Evolutionary conservation across 37 sponge, comb jelly and placozoan species (phyloP), one percentile per base, ranked within the genome.

Genomic region (Cliona cf. orientalis): DNA sequence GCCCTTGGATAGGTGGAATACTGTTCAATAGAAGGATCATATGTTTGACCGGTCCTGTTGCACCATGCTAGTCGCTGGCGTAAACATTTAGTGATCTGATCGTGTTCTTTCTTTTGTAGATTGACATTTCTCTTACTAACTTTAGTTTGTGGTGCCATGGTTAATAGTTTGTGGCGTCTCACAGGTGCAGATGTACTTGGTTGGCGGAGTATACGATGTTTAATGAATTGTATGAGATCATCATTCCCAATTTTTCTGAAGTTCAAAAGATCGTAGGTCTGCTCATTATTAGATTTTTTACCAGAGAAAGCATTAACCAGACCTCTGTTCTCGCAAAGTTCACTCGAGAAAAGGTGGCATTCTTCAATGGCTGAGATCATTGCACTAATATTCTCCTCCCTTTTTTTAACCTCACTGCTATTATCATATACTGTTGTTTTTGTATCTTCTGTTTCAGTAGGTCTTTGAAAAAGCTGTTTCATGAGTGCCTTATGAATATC

Each of bases 31-130:
- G 59, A 0, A 1, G 58, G 2, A 38, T 81, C 81, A 70, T 40
- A 81, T 9, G 17, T 2, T 37, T 33, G 39, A 1, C 61, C 61
- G 6, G 70, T 81, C 17, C 33, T 40, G 34, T 69, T 68, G 53
- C 72, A 81, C 81, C 81, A 81, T n/a, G 62, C 59, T 3, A 81
- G 61, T 7, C 71, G 5, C 5, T 63, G 69, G 31, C 81, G 59
- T 9, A 81, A 29, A 31, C 71, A 81, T 35, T 69, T 81, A 19
- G 29, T 81, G 19, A 81, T 60, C 58, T 58, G 55, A 11, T 70
- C 53, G 1, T 1, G 25, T 29, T 81, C 81, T 12, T 29, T 69
- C 28, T 71, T 62, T 42, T 81, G 55, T 4, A 22, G 81, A 55
- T 57, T 55, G 2, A 80, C n/a, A 34, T 29, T 67, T 35, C 37